phyloP scores from a whole-genome alignment of 2,888 invertebrate species.

The Chromoteleia sp. region DNA sequence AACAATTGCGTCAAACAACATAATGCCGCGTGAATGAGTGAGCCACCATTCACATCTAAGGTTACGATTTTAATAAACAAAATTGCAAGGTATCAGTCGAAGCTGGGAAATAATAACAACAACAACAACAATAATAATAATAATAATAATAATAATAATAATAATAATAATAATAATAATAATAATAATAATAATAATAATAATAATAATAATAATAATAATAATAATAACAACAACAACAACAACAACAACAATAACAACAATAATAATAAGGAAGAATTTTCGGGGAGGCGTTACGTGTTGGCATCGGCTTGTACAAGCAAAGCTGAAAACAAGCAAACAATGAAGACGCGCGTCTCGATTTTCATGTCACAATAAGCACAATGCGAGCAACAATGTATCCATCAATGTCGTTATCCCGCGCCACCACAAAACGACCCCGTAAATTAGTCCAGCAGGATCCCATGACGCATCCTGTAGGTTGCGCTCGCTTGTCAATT shows the following conservation, averaged over 20 bases:
- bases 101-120: slow-evolving; percentile 15
- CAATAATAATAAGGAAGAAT: not conserved
- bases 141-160: slow-evolving; percentile 5
- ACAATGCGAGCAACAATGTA: slow-evolving; percentile 80
- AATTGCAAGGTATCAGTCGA: slow-evolving; percentile 33
- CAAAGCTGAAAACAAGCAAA: slow-evolving; percentile 80
- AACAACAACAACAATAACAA: slow-evolving; percentile 3
- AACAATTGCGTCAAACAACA: slow-evolving; percentile 59
- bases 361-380: slow-evolving; percentile 80
- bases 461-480: slow-evolving; percentile 79
- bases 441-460: slow-evolving; percentile 82
- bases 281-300: slow-evolving; percentile 26
- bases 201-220: slow-evolving; percentile 5
- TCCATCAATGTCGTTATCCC: slow-evolving; percentile 80
- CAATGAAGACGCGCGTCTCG: slow-evolving; percentile 78
- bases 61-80: slow-evolving; percentile 61
- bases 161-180: not conserved
- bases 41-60: slow-evolving; percentile 22
- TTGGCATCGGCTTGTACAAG: slow-evolving; percentile 44
- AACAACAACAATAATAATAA: slow-evolving; percentile 11
- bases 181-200: slow-evolving; percentile 14
- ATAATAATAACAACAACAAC: not conserved
- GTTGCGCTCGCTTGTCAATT: slow-evolving; percentile 79
- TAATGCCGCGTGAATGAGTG: slow-evolving; percentile 33
- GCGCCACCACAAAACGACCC: slow-evolving; percentile 71